Conservation (phyloP, 2,888 invertebrate species). For the Troglohyphantes excavatus region DNA sequence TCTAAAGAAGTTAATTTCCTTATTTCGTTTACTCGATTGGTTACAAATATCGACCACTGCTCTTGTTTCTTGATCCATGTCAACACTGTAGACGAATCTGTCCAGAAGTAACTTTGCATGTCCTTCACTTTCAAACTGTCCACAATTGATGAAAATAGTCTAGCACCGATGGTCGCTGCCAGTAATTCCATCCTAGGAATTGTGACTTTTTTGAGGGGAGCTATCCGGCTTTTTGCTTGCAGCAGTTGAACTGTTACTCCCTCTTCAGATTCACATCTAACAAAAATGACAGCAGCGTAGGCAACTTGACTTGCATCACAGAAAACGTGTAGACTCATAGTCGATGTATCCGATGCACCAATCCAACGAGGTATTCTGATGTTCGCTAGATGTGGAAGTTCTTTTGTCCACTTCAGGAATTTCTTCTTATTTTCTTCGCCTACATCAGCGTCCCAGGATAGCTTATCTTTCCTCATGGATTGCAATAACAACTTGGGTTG, state of each 20-base stretch:
- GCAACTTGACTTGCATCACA: conserved; percentile 28
- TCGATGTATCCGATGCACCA: neutral
- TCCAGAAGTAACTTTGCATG: conserved; percentile 5
- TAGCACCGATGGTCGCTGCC: conserved; percentile 16
- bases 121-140: neutral
- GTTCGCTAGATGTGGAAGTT: neutral
- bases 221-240: neutral
- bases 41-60: conserved; percentile 4
- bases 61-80: conserved; percentile 19
- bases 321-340: conserved; percentile 23
- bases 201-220: conserved; percentile 2
- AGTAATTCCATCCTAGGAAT: neutral
- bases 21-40: conserved; percentile 18
- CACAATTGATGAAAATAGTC: neutral
- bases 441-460: conserved; percentile 9
- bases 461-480: neutral
- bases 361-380: conserved; percentile 29
- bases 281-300: conserved; percentile 4
- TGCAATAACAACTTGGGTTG: conserved; percentile 14
- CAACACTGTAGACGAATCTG: conserved; percentile 33
- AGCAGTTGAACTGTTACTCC: conserved; percentile 19
- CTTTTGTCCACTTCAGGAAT: neutral
- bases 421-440: neutral
- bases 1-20: conserved; percentile 9
- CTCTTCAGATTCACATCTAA: neutral